Evolutionary conservation across 2,113 vertebrate genomes (phyloP), one percentile per base, ranked within the genome.

Genomic region (Chamaetylas fuelleborni): DNA sequence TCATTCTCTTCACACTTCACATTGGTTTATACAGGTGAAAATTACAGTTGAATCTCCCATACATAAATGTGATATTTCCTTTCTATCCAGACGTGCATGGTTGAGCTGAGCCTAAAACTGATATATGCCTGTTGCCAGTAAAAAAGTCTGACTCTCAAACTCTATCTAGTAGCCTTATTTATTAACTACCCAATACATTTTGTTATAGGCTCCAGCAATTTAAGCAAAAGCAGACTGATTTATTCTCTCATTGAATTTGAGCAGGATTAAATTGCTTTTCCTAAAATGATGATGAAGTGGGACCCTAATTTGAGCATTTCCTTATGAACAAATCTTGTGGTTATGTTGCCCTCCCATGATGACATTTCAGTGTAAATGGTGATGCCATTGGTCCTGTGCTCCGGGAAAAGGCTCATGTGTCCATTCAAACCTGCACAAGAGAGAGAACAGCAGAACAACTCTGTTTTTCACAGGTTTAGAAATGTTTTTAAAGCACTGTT

Each of bases 11-110:
- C 86, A 88, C 93, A 93, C 79, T 95, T 96, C 93, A 95, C 74
- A 62, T 93, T 94, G 88, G 95, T 96, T 96, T 96, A 93, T 90
- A 92, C 91, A 95, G 92, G 90, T 95, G 93, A 97, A 96, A 97
- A 97, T 96, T 92, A 87, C 82, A 96, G 36, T 64, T 91, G 92
- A 93, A 95, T 92, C 64, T 94, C 57, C 87, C 57, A 40, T 87
- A 88, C 48, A 71, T 81, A 96, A 94, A 93, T 2, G 16, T 10
- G 12, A 81, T 95, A 56, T 61, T 86, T 83, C 71, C 53, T 96
- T 95, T 95, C 74, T 70, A 65, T 56, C 76, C 85, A 92, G 90
- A 94, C 54, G 54, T 84, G 42, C 85, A 58, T 2, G n/a, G 60
- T 62, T 90, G 71, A 92, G 76, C 47, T 1, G 7, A 73, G 72